Conservation (phyloP, 1,140 invertebrate genomes). For the Anastrepha ludens region DNA sequence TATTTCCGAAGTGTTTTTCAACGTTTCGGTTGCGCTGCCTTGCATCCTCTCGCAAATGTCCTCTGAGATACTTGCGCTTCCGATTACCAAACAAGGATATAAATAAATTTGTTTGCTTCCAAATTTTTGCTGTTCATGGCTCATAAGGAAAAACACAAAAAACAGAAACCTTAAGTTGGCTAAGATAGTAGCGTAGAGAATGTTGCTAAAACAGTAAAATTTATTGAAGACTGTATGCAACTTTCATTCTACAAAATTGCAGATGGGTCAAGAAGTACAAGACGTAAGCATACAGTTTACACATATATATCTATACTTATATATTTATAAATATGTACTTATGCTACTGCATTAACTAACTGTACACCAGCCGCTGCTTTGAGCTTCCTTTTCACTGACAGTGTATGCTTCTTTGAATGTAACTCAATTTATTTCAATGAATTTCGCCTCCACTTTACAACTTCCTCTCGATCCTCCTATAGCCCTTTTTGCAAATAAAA, state of each 20-base stretch:
- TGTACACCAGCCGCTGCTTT: not conserved
- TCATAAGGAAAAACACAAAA: not conserved
- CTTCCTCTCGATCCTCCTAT: too few species aligned
- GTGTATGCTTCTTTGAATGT: constrained; percentile 7
- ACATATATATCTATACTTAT: too few species aligned
- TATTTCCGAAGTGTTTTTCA: constrained; percentile 30
- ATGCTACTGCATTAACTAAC: too few species aligned
- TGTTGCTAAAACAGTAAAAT: not conserved
- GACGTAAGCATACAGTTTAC: not conserved
- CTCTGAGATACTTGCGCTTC: not conserved
- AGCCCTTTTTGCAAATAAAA: not conserved
- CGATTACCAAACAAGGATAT: constrained; percentile 1
- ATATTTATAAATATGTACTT: too few species aligned
- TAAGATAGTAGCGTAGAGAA: not conserved
- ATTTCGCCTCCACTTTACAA: not conserved
- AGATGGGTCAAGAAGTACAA: not conserved
- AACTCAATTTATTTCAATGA: constrained; percentile 18
- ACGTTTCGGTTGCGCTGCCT: not conserved
- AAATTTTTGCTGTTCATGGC: constrained; percentile 19
- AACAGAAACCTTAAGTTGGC: constrained; percentile 22
- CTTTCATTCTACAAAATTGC: not conserved
- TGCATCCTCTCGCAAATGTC: too few species aligned
- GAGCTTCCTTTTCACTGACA: not conserved
- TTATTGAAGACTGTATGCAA: not conserved
- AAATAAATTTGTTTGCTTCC: constrained; percentile 35